A percentile compares a stretch with the other conserved stretches of the same genome.
phyloP scores from a whole-genome alignment of 1,140 invertebrate genomes.

The Caenorhabditis brenneri region DNA sequence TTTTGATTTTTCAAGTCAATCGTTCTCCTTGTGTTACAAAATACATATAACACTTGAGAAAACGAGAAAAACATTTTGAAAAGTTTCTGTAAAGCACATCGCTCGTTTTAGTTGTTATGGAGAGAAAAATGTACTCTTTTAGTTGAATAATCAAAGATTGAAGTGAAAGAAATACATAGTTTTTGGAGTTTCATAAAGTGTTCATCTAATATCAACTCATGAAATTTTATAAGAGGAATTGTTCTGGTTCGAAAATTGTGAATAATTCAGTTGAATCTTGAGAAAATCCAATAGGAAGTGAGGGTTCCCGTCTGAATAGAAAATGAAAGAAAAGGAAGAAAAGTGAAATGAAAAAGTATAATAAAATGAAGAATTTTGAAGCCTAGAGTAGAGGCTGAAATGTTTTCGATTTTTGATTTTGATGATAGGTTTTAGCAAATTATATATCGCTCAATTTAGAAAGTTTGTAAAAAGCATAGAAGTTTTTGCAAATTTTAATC shows the following conservation, averaged over 20 bases:
- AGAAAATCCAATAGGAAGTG: slow-evolving; percentile 30
- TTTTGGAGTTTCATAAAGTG: neutral
- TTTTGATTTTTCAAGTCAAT: neutral
- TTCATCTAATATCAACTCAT: neutral
- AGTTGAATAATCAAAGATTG: neutral
- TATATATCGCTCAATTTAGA: too few species aligned
- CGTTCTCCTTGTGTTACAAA: neutral
- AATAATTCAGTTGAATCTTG: slow-evolving; percentile 31
- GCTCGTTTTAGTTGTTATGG: neutral
- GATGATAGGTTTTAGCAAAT: too few species aligned
- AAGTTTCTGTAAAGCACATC: neutral
- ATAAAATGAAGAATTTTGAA: neutral
- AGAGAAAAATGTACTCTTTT: neutral
- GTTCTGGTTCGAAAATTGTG: neutral
- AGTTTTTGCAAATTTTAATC: too few species aligned
- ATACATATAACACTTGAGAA: slow-evolving; percentile 9
- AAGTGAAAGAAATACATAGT: neutral
- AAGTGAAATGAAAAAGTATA: neutral
- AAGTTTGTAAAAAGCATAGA: too few species aligned
- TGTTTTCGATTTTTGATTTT: too few species aligned
- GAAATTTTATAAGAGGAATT: neutral
- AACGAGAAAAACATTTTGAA: neutral
- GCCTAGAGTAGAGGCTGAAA: neutral
- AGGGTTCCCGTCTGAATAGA: neutral
- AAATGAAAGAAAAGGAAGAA: neutral